phyloP scores from a whole-genome alignment of 1,140 invertebrate species.

The Trachymyrmex cornetzi region DNA sequence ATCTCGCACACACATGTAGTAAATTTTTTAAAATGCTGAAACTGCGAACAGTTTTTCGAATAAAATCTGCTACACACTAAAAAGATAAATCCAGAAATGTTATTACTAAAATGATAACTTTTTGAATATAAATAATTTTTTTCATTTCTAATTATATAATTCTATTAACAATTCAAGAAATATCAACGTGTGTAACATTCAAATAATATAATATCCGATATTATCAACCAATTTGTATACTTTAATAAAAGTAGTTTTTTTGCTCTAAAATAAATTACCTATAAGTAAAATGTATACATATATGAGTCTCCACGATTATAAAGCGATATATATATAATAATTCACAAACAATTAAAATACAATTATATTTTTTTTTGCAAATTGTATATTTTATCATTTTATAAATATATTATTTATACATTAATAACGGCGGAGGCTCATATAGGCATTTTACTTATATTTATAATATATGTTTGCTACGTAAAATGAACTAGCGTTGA shows the following conservation, averaged over 20 bases:
- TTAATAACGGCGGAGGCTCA: no score
- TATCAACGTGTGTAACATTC: not conserved
- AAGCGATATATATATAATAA: no score
- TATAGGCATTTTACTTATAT: no score
- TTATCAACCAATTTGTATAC: not conserved
- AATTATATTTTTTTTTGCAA: no score
- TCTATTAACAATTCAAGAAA: no score
- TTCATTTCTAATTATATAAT: not conserved
- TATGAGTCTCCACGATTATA: no score
- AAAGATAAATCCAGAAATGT: not conserved
- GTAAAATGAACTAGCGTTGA: not conserved
- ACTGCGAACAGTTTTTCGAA: not conserved
- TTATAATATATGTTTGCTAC: no score
- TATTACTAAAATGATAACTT: conserved; percentile 8
- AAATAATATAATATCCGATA: not conserved
- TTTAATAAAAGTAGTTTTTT: not conserved
- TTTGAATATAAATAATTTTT: conserved; percentile 10
- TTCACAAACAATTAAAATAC: no score
- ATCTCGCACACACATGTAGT: not conserved
- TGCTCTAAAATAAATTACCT: no score
- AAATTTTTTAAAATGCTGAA: conserved; percentile 9
- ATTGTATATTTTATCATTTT: no score
- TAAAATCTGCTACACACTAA: not conserved
- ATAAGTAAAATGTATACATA: no score
- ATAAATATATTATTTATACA: no score